Conservation (phyloP, 2,113 vertebrate species). For the Gasterosteus aculeatus region DNA sequence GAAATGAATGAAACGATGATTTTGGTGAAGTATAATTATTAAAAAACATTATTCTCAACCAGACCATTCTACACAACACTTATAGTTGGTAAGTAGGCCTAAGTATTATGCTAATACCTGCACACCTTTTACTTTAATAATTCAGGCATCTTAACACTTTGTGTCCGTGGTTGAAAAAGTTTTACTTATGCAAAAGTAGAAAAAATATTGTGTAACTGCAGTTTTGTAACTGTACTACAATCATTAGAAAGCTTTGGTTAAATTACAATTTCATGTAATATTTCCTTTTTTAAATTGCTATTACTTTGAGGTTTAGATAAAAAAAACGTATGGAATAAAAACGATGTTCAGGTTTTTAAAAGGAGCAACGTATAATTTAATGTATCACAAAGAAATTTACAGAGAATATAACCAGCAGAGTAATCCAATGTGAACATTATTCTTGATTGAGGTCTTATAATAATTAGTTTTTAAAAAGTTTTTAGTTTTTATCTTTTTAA, state of each 20-base stretch:
- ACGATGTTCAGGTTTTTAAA: too few relatives aligned
- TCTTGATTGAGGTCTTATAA: background rate
- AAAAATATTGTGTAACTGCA: background rate
- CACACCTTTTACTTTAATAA: background rate
- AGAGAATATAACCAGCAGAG: background rate
- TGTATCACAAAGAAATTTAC: background rate
- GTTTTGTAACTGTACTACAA: background rate
- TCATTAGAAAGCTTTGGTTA: background rate
- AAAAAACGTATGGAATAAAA: background rate
- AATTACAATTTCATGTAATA: background rate
- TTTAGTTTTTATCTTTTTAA: too few relatives aligned
- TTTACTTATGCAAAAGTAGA: background rate
- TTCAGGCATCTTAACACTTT: background rate
- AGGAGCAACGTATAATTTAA: too few relatives aligned
- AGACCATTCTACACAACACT: background rate
- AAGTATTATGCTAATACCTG: background rate
- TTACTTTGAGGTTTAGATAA: background rate
- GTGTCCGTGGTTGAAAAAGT: background rate
- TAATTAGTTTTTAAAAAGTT: too few relatives aligned
- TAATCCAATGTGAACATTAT: background rate
- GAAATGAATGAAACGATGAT: background rate
- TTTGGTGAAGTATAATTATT: background rate
- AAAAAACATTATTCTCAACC: background rate
- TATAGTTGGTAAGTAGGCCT: background rate
- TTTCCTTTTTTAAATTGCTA: background rate